Conservation (phyloP, 2,888 invertebrate genomes). For the Eupithecia vulgata region DNA sequence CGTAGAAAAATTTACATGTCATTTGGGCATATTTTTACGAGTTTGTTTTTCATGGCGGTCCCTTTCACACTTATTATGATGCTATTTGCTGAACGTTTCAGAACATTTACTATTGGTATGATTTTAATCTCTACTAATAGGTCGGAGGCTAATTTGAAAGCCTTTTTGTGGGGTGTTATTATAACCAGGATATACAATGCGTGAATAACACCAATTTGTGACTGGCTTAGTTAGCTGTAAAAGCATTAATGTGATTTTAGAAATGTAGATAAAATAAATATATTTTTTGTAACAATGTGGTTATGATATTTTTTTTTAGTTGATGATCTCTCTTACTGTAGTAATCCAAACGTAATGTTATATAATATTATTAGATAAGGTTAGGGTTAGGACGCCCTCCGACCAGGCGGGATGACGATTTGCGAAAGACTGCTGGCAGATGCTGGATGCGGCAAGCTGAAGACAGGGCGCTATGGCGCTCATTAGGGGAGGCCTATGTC, state of each 20-base stretch:
- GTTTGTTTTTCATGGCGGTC: constrained; percentile 81
- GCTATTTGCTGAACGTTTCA: constrained; percentile 61
- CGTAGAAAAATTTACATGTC: constrained; percentile 83
- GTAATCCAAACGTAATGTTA: too few relatives aligned
- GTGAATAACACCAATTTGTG: constrained; percentile 6
- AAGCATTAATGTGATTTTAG: not conserved
- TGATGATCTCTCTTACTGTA: not conserved
- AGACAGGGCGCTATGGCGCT: too few relatives aligned
- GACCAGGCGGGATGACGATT: too few relatives aligned
- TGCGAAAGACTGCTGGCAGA: too few relatives aligned
- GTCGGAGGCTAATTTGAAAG: constrained; percentile 40
- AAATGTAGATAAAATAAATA: not conserved
- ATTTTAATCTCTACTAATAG: constrained; percentile 58
- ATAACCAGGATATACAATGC: constrained; percentile 5
- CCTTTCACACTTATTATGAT: constrained; percentile 70
- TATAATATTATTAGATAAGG: too few relatives aligned
- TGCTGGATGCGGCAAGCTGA: too few relatives aligned
- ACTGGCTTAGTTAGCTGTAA: not conserved
- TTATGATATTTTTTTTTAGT: not conserved
- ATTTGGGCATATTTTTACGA: constrained; percentile 79
- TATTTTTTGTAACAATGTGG: not conserved
- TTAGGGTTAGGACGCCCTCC: too few relatives aligned
- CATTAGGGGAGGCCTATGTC: too few relatives aligned
- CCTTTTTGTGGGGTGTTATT: constrained; percentile 25
- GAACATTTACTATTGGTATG: constrained; percentile 60